These are phyloP conservation scores for Danionella cerebrum DNA, from an alignment of 2,113 vertebrate species.

Conservation along the genomic window DNA sequence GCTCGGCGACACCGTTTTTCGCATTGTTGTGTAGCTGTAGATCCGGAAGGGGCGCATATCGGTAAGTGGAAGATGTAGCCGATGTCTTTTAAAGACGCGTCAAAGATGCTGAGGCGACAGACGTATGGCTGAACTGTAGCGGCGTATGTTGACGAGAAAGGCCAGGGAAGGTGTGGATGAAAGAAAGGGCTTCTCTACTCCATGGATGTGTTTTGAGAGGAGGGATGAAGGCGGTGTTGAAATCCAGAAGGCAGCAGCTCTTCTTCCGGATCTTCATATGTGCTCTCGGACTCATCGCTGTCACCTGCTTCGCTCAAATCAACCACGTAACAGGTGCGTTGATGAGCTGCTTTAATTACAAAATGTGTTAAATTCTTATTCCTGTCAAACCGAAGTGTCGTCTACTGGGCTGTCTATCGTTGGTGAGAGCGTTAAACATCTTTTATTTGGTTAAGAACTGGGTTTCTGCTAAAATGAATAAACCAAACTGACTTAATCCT, in stretches of 20 bases:
- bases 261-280: conserved; percentile 57
- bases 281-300: conserved; percentile 52
- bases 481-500: no score
- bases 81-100: neutral
- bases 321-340: conserved; percentile 55
- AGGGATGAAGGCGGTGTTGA: conserved; percentile 59
- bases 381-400: no score
- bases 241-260: conserved; percentile 54
- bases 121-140: conserved; percentile 10
- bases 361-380: no score
- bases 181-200: neutral
- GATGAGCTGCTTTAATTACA: no score
- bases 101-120: conserved; percentile 23
- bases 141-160: neutral
- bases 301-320: conserved; percentile 47
- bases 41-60: neutral
- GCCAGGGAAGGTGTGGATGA: neutral
- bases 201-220: conserved; percentile 55
- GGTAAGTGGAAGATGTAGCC: neutral
- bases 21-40: neutral
- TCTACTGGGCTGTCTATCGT: no score
- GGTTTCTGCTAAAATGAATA: no score
- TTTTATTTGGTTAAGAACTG: no score
- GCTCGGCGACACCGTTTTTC: neutral
- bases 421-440: no score